Base-by-base conservation (phyloP, 2,797 vertebrate species). In the Tenualosa thibaudeaui region DNA sequence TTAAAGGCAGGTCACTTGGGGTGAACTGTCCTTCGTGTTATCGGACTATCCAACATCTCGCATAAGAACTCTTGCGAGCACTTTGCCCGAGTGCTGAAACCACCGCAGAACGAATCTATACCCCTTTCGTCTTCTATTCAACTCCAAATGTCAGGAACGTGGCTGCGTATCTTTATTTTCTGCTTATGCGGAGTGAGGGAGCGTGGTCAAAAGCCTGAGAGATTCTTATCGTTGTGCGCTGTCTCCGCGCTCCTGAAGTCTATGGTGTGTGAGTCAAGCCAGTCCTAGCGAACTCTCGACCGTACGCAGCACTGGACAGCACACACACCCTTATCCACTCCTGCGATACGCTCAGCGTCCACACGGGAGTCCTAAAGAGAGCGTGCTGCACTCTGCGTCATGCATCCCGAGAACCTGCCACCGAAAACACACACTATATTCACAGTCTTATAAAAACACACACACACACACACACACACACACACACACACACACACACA, bases 341-440 rank as follows among this genome's bases (percentile, higher is more conserved):
- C 40, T 43, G 71, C 71, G 40, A 19, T 43, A 40, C 71, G 37
- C 40, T 19, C 17, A 19, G 40, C 40, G 71, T 78, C 71, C 71
- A 78, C 15, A 9, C 40, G 40, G 71, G 40, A 78, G 71, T 43
- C 71, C 46, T 78, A 78, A 78, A 78, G 71, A 78, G 71, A 43
- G 40, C 71, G 40, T 78, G 17, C 6, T 46, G 17, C 71, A 43
- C 17, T 43, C 37, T 78, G 71, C 71, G 71, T 46, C 71, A 78
- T 78, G 40, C 65, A 40, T 56, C 31, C 26, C 31, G 15, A 51
- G 50, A 37, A 12, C 31, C 8, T 65, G 62, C 62, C 62, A 24
- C 9, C 10, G 24, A 24, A 9, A 65, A 65, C 17, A 19, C 12
- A 78, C 15, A 40, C 68, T 31, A 15, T 75, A 15, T 10, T 31